Base-by-base conservation (phyloP, 2,113 vertebrate genomes). In the Zingel zingel region DNA sequence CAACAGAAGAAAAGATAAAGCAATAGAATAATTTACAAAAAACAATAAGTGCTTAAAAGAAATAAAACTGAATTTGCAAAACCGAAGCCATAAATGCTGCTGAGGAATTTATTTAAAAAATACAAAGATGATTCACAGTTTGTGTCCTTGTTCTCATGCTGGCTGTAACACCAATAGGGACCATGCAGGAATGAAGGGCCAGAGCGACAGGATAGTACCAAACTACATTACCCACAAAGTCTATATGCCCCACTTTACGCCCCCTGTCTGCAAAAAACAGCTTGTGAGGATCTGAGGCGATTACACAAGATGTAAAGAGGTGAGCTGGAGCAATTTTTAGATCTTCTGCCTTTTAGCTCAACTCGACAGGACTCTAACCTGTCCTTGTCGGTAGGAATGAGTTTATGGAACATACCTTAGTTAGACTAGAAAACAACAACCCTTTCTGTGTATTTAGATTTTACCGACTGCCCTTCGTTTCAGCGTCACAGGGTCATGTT, bases 91-190 rank as follows among this genome's bases (percentile, higher is more conserved):
- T 86, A 88, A 88, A 85, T 89, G 88, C 81, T 88, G 89, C 87
- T 84, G 86, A 92, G 87, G 86, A 84, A 68, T 89, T 88, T 65
- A 73, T 90, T 90, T 86, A 83, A 91, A 89, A 93, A 91, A 87
- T 89, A 93, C 91, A 93, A 92, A 94, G 88, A 92, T 94, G 94
- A 91, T 93, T 94, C 93, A 94, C 94, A 94, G 94, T 94, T 94
- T 94, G 93, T 93, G 92, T 94, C 93, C 90, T 94, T 93, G 94
- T 92, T 94, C 90, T 94, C 94, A 94, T 94, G 94, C 94, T 94
- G 94, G 93, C 92, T 93, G 91, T 83, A 94, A 94, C 94, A 94
- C 93, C 91, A 73, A 94, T 83, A 82, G 93, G 94, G 92, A 93
- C 89, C 94, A 94, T 94, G 94, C 94, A 93, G 92, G 93, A 86